Base-by-base conservation (phyloP, 2,797 vertebrate species). In the Chloroceryle amazona region DNA sequence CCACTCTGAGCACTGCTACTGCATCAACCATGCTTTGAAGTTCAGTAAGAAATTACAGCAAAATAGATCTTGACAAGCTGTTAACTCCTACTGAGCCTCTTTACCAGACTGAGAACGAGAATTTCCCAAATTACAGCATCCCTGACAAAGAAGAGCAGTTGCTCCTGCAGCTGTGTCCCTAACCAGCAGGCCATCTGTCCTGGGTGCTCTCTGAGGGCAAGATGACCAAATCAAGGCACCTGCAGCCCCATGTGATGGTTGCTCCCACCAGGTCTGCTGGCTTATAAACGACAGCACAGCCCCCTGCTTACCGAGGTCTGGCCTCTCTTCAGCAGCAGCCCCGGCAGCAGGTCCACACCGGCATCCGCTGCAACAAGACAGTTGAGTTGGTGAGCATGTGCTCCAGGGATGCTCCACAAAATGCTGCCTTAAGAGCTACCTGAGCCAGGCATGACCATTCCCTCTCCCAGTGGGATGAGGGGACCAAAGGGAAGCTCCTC, bases 271-370 rank as follows among this genome's bases (percentile, higher is more conserved):
- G 10, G 3, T 13, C 33, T 18, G 22, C 57, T 6, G 26, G n/a
- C 42, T 58, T 22, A 61, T 1, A 2, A 22, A 33, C 1, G 4
- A 23, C 72, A 31, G 47, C 21, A 25, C 2, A 3, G 49, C 26
- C 51, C 63, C 13, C 28, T 31, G 29, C 98, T 98, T 95, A 99
- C 99, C 91, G 99, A 99, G 95, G 98, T 98, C 96, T 99, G 99
- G 81, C 98, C 95, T 62, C 99, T 99, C 97, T 99, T 99, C 97
- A 99, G 98, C 98, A 99, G 94, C 98, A 98, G 95, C 60, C 97
- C 98, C 0, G 98, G 98, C 86, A 98, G 55, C 82, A 97, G 82
- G 52, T 97, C 97, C 10, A 85, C 55, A 2, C 94, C 89, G 63
- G 95, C 46, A 10, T 98, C 98, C 82, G 98, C 76, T 99, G 98